Percentiles rank a stretch among this genome's conserved stretches.
Conservation (phyloP, 2,797 vertebrate species). For the Halcyon smyrnensis region DNA sequence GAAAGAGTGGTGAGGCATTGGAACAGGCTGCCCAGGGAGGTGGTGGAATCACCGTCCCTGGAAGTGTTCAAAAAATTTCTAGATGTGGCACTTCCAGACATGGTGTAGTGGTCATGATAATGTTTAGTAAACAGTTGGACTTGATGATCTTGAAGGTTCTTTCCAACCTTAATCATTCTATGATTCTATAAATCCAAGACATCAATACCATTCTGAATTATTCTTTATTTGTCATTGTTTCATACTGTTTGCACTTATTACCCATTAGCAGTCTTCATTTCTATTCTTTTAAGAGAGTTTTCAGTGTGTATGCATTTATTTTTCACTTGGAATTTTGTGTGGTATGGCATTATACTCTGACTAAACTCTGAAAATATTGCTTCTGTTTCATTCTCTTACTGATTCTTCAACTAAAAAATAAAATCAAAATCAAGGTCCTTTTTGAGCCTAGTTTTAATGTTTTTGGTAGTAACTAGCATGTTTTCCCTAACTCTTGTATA, state of each 20-base stretch:
- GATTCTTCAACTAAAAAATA: background rate
- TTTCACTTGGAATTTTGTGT: background rate
- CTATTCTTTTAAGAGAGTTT: background rate
- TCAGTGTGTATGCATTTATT: background rate
- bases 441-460: background rate
- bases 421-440: background rate
- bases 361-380: background rate
- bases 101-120: too few relatives aligned
- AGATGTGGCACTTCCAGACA: too few relatives aligned
- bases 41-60: too few relatives aligned
- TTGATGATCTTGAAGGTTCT: too few relatives aligned
- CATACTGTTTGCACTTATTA: background rate
- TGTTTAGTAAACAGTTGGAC: too few relatives aligned
- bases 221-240: background rate
- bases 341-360: background rate
- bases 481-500: background rate
- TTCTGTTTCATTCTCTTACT: background rate
- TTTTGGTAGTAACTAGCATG: background rate
- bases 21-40: too few relatives aligned
- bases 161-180: too few relatives aligned
- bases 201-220: background rate
- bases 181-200: background rate
- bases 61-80: too few relatives aligned
- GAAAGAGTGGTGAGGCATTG: too few relatives aligned
- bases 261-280: background rate